phyloP scores from a whole-genome alignment of 2,888 invertebrate species.

The Tiphia femorata region DNA sequence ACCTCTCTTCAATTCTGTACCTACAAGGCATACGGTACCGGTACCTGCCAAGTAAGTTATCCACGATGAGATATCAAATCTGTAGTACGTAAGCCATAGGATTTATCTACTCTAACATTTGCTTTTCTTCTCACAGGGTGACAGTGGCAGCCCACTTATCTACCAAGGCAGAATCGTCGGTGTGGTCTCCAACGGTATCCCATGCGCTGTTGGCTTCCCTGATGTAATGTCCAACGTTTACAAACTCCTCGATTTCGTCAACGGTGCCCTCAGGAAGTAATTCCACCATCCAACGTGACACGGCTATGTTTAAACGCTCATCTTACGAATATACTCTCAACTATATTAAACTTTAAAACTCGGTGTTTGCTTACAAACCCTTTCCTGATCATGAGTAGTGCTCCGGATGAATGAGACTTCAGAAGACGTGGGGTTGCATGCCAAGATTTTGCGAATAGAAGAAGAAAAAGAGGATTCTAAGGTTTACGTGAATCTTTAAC shows the following conservation, averaged over 20 bases:
- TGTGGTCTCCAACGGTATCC: slow-evolving; percentile 17
- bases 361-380: too few species aligned
- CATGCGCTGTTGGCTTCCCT: slow-evolving; percentile 12
- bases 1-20: neutral
- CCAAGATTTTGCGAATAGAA: too few species aligned
- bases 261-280: neutral
- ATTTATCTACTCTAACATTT: neutral
- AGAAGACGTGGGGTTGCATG: too few species aligned
- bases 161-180: slow-evolving; percentile 9
- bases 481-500: too few species aligned
- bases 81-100: neutral
- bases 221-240: slow-evolving; percentile 14
- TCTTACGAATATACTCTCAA: too few species aligned
- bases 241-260: slow-evolving; percentile 3
- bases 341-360: too few species aligned
- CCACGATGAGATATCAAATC: neutral
- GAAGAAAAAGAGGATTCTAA: too few species aligned
- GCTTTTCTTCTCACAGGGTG: slow-evolving; percentile 12
- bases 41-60: slow-evolving; percentile 3
- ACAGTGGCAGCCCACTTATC: slow-evolving; percentile 21
- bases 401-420: too few species aligned
- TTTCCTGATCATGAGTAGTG: too few species aligned
- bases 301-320: too few species aligned
- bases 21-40: neutral
- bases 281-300: too few species aligned